phyloP scores from a whole-genome alignment of 2,113 vertebrate species.

The Zosterops borbonicus region DNA sequence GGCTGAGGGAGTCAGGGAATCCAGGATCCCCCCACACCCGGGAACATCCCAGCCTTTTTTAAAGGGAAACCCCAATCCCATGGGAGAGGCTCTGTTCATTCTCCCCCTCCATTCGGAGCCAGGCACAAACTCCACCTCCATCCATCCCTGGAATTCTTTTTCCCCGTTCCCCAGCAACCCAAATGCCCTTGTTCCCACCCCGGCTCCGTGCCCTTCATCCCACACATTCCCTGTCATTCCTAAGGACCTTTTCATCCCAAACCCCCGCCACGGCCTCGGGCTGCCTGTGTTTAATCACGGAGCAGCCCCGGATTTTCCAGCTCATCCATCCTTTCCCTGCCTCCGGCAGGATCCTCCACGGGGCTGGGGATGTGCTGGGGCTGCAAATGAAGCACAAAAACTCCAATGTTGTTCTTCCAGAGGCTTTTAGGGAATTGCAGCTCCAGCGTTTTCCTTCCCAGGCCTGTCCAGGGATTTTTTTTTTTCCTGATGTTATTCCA shows the following conservation, averaged over 20 bases:
- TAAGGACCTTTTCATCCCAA: not conserved
- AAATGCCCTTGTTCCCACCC: rapidly evolving
- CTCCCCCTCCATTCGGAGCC: rapidly evolving
- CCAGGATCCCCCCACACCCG: not conserved
- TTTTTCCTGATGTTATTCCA: not conserved
- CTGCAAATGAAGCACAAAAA: not conserved
- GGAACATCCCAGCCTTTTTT: not conserved
- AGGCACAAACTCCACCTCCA: not conserved
- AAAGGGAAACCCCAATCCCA: not conserved
- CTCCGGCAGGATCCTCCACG: not conserved
- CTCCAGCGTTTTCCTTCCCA: rapidly evolving
- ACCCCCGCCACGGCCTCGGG: rapidly evolving
- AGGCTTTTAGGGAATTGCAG: not conserved
- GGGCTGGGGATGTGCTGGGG: rapidly evolving
- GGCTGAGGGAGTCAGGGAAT: not conserved
- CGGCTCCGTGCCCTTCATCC: not conserved
- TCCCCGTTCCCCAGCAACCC: not conserved
- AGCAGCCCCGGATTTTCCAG: not conserved
- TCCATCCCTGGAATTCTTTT: not conserved
- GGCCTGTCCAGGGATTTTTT: not conserved
- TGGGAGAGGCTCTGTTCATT: not conserved
- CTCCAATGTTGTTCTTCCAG: rapidly evolving
- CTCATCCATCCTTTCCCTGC: not conserved
- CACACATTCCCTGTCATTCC: not conserved
- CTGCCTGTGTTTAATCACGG: not conserved